These are phyloP conservation scores for Holocentrus rufus DNA, from an alignment of 2,797 vertebrate genomes.

Conservation along the genomic window DNA sequence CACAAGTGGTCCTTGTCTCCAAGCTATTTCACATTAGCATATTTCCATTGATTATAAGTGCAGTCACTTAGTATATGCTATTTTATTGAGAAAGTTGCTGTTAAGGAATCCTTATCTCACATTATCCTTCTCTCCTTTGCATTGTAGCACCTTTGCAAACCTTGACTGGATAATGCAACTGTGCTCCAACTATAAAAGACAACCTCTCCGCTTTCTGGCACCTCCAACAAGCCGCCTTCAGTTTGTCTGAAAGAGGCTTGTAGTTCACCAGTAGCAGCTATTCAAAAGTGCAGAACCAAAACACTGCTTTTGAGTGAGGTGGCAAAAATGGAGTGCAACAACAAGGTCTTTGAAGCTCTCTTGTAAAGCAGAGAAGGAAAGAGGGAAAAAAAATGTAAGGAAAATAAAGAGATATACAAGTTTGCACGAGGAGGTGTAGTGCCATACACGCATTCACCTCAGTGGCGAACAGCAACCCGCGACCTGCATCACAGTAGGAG, in stretches of 20 bases:
- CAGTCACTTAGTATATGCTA: background rate
- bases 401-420: slow-evolving; percentile 33
- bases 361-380: background rate
- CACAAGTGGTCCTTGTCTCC: slow-evolving; percentile 1
- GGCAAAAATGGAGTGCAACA: slow-evolving; percentile 35
- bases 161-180: slow-evolving; percentile 29
- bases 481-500: slow-evolving; percentile 43
- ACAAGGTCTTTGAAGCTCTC: slow-evolving; percentile 44
- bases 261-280: slow-evolving; percentile 61
- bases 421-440: slow-evolving; percentile 12
- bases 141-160: slow-evolving; percentile 24
- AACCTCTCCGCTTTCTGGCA: slow-evolving; percentile 6
- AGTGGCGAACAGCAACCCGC: slow-evolving; percentile 46
- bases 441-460: background rate
- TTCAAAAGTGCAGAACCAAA: slow-evolving; percentile 56
- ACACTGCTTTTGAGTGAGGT: slow-evolving; percentile 30
- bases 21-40: slow-evolving; percentile 18
- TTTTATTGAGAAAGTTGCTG: slow-evolving; percentile 30
- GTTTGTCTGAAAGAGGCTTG: slow-evolving; percentile 51
- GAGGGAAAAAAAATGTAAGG: slow-evolving; percentile 6
- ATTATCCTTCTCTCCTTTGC: background rate
- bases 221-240: slow-evolving; percentile 43
- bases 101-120: background rate
- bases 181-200: slow-evolving; percentile 15
- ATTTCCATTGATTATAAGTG: slow-evolving; percentile 14